Evolutionary conservation across 1,140 invertebrate genomes (phyloP), one percentile per base, ranked within the genome.

Genomic region (Nymphalis io): DNA sequence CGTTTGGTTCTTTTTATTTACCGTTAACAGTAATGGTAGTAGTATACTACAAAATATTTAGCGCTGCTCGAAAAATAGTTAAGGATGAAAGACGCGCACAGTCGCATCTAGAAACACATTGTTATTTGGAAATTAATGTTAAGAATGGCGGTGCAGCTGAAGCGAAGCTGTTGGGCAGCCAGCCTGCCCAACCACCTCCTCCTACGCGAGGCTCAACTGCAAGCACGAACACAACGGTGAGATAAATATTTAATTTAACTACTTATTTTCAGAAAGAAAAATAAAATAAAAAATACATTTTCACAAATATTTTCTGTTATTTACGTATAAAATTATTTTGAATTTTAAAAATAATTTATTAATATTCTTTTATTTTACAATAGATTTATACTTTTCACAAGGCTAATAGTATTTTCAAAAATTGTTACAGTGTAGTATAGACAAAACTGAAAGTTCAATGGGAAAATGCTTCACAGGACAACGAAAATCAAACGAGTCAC

Each of bases 31-130:
- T 98, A 51, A 98, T 98, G 97, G 95, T 98, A 21, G 94, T 96
- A 68, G 96, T 98, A 1, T 98, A 98, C 84, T 96, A 97, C 83
- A 97, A 97, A 91, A 98, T 98, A 89, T 97, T 98, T 85, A 93
- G 95, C 53, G 96, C 96, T 0, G 96, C 96, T 5, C 93, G 96
- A 51, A 95, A 95, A 79, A 97, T 97, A 78, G 96, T 98, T 0
- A 93, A 96, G 78, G 96, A 97, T 79, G 96, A 98, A 92, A 95
- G 94, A 79, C 92, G 95, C n/a, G 96, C 96, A 11, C 96, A 97
- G 81, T 96, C 95, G 21, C 96, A 97, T 82, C 89, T 97, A 62
- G 95, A 96, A 81, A 94, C 94, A 60, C 95, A 93, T 84, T 96
- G 93, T 81, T 95, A 95, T 83, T 84, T 96, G 70, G 95, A 96